A percentile compares a stretch with the other conserved stretches of the same genome.
Conservation (phyloP, 2,888 invertebrate species). For the Tinea pellionella region DNA sequence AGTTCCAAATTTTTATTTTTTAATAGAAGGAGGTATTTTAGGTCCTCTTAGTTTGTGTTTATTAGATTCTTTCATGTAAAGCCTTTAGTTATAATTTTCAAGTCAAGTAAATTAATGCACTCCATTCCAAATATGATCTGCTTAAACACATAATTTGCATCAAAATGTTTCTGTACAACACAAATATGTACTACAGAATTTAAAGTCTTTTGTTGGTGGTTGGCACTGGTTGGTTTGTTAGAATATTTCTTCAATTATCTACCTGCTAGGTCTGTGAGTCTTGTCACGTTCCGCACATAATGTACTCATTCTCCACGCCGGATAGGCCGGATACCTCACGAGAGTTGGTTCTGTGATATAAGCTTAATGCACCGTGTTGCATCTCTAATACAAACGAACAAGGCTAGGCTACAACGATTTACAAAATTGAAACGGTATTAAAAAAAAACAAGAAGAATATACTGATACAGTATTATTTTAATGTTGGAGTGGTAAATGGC, state of each 20-base stretch:
- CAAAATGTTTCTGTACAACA: too few relatives aligned
- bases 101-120: too few relatives aligned
- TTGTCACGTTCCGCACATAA: slow-evolving; percentile 36
- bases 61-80: too few relatives aligned
- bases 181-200: background rate
- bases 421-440: background rate
- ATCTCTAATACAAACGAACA: background rate
- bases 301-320: slow-evolving; percentile 28
- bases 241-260: slow-evolving; percentile 17
- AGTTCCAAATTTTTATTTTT: too few relatives aligned
- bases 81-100: too few relatives aligned
- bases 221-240: background rate
- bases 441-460: background rate
- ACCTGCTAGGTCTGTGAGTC: slow-evolving; percentile 22
- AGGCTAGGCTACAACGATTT: background rate
- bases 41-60: too few relatives aligned
- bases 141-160: too few relatives aligned
- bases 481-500: background rate
- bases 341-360: background rate
- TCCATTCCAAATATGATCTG: too few relatives aligned
- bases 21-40: too few relatives aligned
- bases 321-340: slow-evolving; percentile 17
- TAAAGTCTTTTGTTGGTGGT: background rate
- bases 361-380: background rate
- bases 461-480: too few relatives aligned